Base-by-base conservation (phyloP, 2,797 vertebrate genomes). In the Xiphorhynchus erythropygius region DNA sequence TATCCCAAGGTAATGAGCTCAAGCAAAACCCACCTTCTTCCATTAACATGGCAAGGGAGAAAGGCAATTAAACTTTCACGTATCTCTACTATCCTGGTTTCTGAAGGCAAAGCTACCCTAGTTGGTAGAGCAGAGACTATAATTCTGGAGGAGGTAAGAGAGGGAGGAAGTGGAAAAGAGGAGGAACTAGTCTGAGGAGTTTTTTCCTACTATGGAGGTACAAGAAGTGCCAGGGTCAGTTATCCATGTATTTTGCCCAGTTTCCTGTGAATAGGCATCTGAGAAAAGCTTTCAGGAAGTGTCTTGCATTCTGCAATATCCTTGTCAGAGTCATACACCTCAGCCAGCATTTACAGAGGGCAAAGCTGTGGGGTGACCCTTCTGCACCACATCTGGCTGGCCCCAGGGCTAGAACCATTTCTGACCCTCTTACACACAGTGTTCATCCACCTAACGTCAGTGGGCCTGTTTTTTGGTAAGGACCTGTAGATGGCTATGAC, bases 1-100 rank as follows among this genome's bases (percentile, higher is more conserved):
- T 85, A 77, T 87, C 68, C 57, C 60, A 85, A 67, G 74, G 25
- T 76, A 87, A 89, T 32, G n/a, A 68, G 65, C n/a, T 80, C 59
- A n/a, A 62, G 33, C 18, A 70, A 73, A 85, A 67, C 13, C 11
- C 13, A 44, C 19, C 13, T 80, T 69, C 64, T 85, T 59, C 49
- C 5, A 4, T 74, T 74, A 70, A 63, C 30, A 19, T 7, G 39
- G 25, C 32, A 56, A 42, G 18, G 19, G 35, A 70, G 64, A 87
- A 76, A 70, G 60, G 47, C 33, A 57, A 70, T 49, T 64, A 57
- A 53, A 65, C 55, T 79, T 73, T 28, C 55, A 65, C 9, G 4
- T 39, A 46, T 53, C 69, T 76, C 84, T 87, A 21, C 24, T 18
- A 60, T 41, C 28, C 39, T 49, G 18, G 23, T 73, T 87, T 73